Evolutionary conservation across 2,888 invertebrate species (phyloP).

Genomic region (Sphinx pinastri): DNA sequence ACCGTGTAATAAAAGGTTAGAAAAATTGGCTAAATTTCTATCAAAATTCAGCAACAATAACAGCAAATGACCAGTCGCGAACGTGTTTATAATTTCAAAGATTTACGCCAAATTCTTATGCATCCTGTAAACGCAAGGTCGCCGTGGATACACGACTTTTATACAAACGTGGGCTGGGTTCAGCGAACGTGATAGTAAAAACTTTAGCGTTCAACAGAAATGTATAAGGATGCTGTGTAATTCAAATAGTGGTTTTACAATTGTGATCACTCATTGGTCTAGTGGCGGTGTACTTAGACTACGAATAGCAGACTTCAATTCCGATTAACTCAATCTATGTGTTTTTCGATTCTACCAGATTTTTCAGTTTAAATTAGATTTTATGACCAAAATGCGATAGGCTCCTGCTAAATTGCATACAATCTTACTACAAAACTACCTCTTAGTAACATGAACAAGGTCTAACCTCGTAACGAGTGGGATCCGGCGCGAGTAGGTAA

Average conservation of each 20-base stretch:
- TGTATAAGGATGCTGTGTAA: not conserved
- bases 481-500: conserved; percentile 10
- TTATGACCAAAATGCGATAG: too few relatives aligned
- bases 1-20: too few relatives aligned
- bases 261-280: too few relatives aligned
- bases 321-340: too few relatives aligned
- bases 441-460: not conserved
- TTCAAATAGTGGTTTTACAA: not conserved
- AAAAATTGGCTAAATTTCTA: too few relatives aligned
- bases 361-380: too few relatives aligned
- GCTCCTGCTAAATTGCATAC: too few relatives aligned
- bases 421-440: not conserved
- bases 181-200: conserved; percentile 11
- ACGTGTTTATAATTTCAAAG: not conserved
- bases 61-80: not conserved
- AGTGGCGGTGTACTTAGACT: too few relatives aligned
- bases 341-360: too few relatives aligned
- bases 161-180: conserved; percentile 8
- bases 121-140: not conserved
- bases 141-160: conserved; percentile 17
- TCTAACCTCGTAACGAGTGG: not conserved
- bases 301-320: too few relatives aligned
- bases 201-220: conserved; percentile 5
- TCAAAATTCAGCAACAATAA: too few relatives aligned
- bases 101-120: not conserved